Evolutionary conservation across 2,888 invertebrate genomes (phyloP).

Genomic region (Cryptus armator): DNA sequence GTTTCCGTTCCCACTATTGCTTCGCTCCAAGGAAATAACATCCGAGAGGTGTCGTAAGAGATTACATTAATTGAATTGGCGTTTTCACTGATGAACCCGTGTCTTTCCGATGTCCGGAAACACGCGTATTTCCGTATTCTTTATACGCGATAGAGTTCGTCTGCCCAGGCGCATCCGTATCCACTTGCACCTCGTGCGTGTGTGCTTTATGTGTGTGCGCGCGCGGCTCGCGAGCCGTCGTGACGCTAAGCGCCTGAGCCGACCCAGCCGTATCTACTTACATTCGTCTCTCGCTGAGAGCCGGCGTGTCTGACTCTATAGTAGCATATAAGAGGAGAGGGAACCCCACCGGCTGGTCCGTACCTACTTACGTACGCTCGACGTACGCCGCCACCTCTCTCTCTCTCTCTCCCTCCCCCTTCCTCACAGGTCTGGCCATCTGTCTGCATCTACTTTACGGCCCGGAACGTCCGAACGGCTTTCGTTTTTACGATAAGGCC

Average conservation of each 20-base stretch:
- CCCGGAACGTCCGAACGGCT: slow-evolving; percentile 50
- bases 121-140: slow-evolving; percentile 38
- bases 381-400: slow-evolving; percentile 22
- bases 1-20: not conserved
- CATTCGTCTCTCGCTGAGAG: slow-evolving; percentile 38
- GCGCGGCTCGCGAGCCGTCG: slow-evolving; percentile 1
- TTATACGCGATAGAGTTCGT: slow-evolving; percentile 41
- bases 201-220: not conserved
- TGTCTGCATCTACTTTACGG: slow-evolving; percentile 60
- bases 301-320: slow-evolving; percentile 17
- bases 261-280: slow-evolving; percentile 48
- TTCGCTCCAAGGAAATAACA: slow-evolving; percentile 5
- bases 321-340: slow-evolving; percentile 26
- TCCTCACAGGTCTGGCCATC: slow-evolving; percentile 45
- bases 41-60: slow-evolving; percentile 40
- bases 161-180: slow-evolving; percentile 43
- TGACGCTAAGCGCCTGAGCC: slow-evolving; percentile 19
- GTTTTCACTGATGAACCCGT: slow-evolving; percentile 50
- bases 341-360: slow-evolving; percentile 16
- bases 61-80: slow-evolving; percentile 65
- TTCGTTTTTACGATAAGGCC: slow-evolving; percentile 51
- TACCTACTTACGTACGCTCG: slow-evolving; percentile 54
- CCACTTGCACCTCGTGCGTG: slow-evolving; percentile 18
- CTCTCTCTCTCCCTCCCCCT: slow-evolving; percentile 10
- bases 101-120: slow-evolving; percentile 24